Conservation (phyloP, 1,140 invertebrate genomes). For the Sweltsa coloradensis region DNA sequence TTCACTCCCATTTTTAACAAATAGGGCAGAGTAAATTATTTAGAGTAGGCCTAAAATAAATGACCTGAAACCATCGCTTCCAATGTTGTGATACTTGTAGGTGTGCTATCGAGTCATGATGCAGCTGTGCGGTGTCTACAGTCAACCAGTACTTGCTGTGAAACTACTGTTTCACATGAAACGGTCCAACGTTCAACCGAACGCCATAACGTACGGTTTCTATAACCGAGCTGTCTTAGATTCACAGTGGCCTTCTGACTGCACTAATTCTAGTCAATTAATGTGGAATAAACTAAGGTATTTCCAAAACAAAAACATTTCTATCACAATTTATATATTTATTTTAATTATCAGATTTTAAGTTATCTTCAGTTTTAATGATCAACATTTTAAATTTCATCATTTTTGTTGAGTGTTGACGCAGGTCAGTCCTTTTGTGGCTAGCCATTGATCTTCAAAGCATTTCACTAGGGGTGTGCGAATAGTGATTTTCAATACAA, state of each 20-base stretch:
- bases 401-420: too few relatives aligned
- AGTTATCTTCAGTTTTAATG: neutral
- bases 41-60: too few relatives aligned
- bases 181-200: constrained; percentile 83
- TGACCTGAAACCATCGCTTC: too few relatives aligned
- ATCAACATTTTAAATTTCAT: neutral
- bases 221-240: constrained; percentile 79
- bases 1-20: too few relatives aligned
- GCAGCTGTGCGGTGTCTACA: constrained; percentile 93
- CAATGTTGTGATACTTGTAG: too few relatives aligned
- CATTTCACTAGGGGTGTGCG: too few relatives aligned
- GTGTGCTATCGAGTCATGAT: constrained; percentile 97
- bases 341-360: neutral
- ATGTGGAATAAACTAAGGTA: constrained; percentile 85
- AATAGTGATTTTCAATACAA: too few relatives aligned
- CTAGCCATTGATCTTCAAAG: too few relatives aligned
- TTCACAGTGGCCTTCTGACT: constrained; percentile 85
- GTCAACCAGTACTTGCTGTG: constrained; percentile 86
- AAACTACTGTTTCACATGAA: constrained; percentile 94
- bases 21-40: too few relatives aligned
- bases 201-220: constrained; percentile 94
- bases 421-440: too few relatives aligned
- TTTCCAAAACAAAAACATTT: too few relatives aligned
- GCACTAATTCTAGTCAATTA: constrained; percentile 65
- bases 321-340: neutral